Evolutionary conservation across 2,888 invertebrate species (phyloP), one percentile per base, ranked within the genome.

Genomic region (Poecilus cupreus): DNA sequence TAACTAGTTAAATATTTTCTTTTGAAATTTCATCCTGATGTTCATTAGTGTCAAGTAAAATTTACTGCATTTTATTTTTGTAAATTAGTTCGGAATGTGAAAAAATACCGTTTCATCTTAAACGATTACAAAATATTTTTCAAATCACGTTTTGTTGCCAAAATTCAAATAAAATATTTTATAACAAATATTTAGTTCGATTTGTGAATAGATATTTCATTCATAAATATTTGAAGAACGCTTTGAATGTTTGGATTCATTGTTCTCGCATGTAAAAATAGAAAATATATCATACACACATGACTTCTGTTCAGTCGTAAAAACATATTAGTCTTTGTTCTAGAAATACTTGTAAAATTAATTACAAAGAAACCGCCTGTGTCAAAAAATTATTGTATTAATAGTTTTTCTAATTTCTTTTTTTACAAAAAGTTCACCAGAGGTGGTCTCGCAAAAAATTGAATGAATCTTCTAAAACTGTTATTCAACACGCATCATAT

Each of bases 361-460:
- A 60, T 60, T 13, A 60, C 13, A 26, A 24, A 24, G 24, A 60
- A 6, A 3, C 13, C 0, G 11, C 6, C 8, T 6, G n/a, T 60
- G 60, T 26, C n/a, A 22, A 22, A 8, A n/a, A 11, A n/a, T 18
- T 51, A 51, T 8, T 13, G 18, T 20, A 18, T 51, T 51, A 51
- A 18, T 51, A 51, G 51, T 51, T 18, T 10, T 8, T 46, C 46
- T n/a, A 46, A 46, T 16, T 51, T 11, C 18, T 49, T n/a, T 49
- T 16, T 11, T 5, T 8, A 39, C n/a, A 39, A 39, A 39, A 39
- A 51, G 3, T 26, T 6, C 26, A 43, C 5, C 26, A n/a, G 22
- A n/a, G 60, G 60, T 60, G 60, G 60, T 60, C 60, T 60, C 26
- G 6, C 16, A 51, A 60, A 60, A 60, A 60, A 24, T n/a, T 60